Evolutionary conservation across 2,888 invertebrate species (phyloP).

Genomic region (Monochamus alternatus): DNA sequence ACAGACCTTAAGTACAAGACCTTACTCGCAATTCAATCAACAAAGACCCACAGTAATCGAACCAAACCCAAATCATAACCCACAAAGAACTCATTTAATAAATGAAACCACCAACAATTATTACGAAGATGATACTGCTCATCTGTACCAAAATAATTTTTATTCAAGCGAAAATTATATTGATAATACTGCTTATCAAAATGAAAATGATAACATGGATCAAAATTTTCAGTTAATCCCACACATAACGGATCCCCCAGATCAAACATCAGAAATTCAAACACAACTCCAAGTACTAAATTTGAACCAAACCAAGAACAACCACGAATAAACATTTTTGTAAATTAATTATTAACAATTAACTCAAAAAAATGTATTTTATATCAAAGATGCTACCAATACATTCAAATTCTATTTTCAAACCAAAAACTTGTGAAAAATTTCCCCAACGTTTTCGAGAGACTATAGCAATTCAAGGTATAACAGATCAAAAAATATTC

Average conservation of each 20-base stretch:
- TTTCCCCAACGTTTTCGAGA: slow-evolving; percentile 20
- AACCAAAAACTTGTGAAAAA: slow-evolving; percentile 24
- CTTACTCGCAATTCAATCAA: too few relatives aligned
- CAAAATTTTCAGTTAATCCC: not conserved
- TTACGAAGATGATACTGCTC: not conserved
- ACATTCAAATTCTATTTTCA: slow-evolving; percentile 36
- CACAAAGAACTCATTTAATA: too few relatives aligned
- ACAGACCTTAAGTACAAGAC: too few relatives aligned
- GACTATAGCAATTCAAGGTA: slow-evolving; percentile 34
- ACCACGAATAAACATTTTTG: slow-evolving; percentile 6
- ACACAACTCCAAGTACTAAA: not conserved
- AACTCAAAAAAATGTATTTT: slow-evolving; percentile 15
- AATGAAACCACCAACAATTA: too few relatives aligned
- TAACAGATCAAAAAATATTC: not conserved
- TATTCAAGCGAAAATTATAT: too few relatives aligned
- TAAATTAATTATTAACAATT: not conserved
- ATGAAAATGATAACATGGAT: not conserved
- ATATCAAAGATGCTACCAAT: slow-evolving; percentile 14
- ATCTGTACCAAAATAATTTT: not conserved
- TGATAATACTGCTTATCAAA: too few relatives aligned
- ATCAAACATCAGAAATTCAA: not conserved
- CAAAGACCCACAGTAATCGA: too few relatives aligned
- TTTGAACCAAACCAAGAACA: not conserved
- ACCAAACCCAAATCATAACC: too few relatives aligned
- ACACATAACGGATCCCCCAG: too few relatives aligned